Conservation (phyloP, 1,140 invertebrate genomes). For the Brachionus rubens region DNA sequence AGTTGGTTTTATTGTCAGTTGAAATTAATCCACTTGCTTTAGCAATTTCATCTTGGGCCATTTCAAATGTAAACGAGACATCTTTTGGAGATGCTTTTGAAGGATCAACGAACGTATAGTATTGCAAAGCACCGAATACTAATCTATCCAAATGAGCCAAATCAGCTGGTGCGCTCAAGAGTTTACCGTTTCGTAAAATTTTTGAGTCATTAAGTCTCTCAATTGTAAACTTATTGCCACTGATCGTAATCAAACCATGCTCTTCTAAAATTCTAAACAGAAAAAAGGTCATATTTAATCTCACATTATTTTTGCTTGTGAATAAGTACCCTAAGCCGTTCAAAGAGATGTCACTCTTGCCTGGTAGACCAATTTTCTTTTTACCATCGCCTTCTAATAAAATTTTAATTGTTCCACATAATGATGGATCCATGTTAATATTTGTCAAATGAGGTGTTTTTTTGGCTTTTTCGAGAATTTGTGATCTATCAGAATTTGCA, state of each 20-base stretch:
- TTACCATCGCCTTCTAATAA: constrained; percentile 66
- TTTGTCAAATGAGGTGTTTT: constrained; percentile 65
- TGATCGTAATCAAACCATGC: constrained; percentile 63
- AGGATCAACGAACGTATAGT: constrained; percentile 35
- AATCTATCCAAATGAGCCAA: constrained; percentile 66
- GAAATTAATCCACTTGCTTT: constrained; percentile 63
- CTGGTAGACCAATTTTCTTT: constrained; percentile 62
- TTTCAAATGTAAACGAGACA: constrained; percentile 54
- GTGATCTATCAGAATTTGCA: no score
- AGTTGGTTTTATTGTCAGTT: constrained; percentile 48
- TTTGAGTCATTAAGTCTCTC: constrained; percentile 60
- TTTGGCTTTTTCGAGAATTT: constrained; percentile 62
- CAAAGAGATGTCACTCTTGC: constrained; percentile 60
- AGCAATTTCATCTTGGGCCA: constrained; percentile 66
- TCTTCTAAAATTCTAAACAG: constrained; percentile 47
- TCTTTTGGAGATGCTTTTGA: constrained; percentile 10
- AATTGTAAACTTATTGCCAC: constrained; percentile 59
- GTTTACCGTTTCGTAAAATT: constrained; percentile 64
- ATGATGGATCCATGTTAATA: constrained; percentile 65
- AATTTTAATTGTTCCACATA: constrained; percentile 65
- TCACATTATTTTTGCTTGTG: constrained; percentile 60
- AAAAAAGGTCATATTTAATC: no score
- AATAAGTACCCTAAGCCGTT: constrained; percentile 64
- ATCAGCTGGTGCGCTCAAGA: constrained; percentile 57
- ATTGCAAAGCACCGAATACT: constrained; percentile 40